phyloP scores from a whole-genome alignment of 2,113 vertebrate genomes.

The Eptesicus fuscus region DNA sequence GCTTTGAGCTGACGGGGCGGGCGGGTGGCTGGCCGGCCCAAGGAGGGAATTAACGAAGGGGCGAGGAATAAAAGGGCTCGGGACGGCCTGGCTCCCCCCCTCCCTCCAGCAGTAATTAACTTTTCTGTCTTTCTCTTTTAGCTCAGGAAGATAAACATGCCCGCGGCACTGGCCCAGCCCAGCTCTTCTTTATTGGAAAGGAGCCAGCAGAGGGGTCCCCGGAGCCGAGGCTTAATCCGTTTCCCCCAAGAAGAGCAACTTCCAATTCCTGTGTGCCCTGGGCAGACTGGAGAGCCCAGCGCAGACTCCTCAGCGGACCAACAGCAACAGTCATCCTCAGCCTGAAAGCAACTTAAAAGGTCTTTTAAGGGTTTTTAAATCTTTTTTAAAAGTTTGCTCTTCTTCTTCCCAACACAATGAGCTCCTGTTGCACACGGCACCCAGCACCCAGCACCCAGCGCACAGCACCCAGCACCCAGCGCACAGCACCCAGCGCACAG shows the following conservation, averaged over 20 bases:
- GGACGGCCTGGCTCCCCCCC: slow-evolving; percentile 85
- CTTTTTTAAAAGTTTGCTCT: not conserved
- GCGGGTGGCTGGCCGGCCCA: slow-evolving; percentile 87
- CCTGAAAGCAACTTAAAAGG: not conserved
- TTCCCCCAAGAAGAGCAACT: slow-evolving; percentile 22
- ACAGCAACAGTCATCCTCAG: not conserved
- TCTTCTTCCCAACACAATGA: not conserved
- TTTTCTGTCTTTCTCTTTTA: slow-evolving; percentile 72
- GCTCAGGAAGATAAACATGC: slow-evolving; percentile 86
- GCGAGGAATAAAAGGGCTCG: slow-evolving; percentile 87
- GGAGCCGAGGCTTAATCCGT: slow-evolving; percentile 55
- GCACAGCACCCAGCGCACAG: too few relatives aligned
- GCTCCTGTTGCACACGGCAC: too few relatives aligned
- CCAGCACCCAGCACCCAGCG: too few relatives aligned
- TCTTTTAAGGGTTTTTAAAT: not conserved
- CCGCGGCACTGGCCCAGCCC: slow-evolving; percentile 75
- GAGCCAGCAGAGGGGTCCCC: slow-evolving; percentile 48
- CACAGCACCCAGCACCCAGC: too few relatives aligned
- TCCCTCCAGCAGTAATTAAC: slow-evolving; percentile 90
- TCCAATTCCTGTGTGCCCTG: slow-evolving; percentile 47
- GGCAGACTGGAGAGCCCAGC: slow-evolving; percentile 22
- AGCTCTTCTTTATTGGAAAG: slow-evolving; percentile 81
- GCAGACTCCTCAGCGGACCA: slow-evolving; percentile 14
- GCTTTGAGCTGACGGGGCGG: slow-evolving; percentile 83
- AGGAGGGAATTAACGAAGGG: slow-evolving; percentile 89